phyloP scores from a whole-genome alignment of 2,113 vertebrate genomes.

The Riparia riparia region DNA sequence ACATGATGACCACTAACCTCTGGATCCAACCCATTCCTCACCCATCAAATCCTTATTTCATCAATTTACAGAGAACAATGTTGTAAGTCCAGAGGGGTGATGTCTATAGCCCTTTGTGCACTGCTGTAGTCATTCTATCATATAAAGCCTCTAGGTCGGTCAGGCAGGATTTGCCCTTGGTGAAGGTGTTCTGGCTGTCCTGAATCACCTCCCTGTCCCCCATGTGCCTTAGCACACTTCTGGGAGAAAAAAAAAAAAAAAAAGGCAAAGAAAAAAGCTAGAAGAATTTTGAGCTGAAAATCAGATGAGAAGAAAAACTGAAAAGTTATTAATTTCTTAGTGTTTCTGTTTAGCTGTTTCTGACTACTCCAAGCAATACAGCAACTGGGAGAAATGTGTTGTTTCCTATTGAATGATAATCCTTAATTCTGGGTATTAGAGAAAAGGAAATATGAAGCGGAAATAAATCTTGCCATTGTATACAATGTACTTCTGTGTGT shows the following conservation, averaged over 20 bases:
- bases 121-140: neutral
- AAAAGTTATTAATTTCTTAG: neutral
- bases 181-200: neutral
- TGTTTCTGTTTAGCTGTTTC: neutral
- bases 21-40: neutral
- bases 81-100: neutral
- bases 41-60: neutral
- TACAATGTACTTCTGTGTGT: neutral
- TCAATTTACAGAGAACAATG: accelerated
- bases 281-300: neutral
- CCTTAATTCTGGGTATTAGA: neutral
- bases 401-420: neutral
- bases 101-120: neutral
- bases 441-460: neutral
- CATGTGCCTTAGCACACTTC: neutral
- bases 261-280: accelerated
- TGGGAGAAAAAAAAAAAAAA: neutral
- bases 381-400: neutral
- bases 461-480: neutral
- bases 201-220: neutral
- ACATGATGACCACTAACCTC: accelerated
- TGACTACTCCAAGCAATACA: neutral
- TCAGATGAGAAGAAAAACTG: neutral
- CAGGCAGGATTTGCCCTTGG: neutral
- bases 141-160: neutral